These are phyloP conservation scores for Gobionotothen gibberifrons DNA, from an alignment of 2,797 vertebrate genomes.

Conservation along the genomic window DNA sequence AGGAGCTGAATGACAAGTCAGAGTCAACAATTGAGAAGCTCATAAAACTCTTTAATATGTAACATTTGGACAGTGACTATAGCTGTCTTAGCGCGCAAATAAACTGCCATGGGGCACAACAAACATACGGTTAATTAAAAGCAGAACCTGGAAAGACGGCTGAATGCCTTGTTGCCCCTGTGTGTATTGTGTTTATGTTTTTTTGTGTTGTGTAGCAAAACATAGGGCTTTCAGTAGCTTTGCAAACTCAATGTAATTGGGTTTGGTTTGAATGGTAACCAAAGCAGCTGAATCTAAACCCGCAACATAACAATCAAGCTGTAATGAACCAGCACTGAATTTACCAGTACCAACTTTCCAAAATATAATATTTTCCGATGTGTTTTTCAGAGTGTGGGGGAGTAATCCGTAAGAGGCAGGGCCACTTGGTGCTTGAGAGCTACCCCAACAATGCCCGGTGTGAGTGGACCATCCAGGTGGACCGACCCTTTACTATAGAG, in stretches of 20 bases:
- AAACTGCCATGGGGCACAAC: conserved; percentile 29
- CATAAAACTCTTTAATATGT: conserved; percentile 29
- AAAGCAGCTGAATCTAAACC: conserved; percentile 16
- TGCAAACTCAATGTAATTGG: conserved; percentile 40
- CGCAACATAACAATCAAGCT: conserved; percentile 33
- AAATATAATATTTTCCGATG: conserved; percentile 12
- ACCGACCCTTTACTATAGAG: conserved; percentile 89
- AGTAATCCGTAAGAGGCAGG: conserved; percentile 88
- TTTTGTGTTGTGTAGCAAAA: conserved; percentile 29
- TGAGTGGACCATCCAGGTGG: conserved; percentile 94
- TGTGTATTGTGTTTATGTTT: conserved; percentile 32
- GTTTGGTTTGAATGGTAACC: conserved; percentile 33
- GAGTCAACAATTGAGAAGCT: conserved; percentile 39
- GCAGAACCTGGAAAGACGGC: conserved; percentile 29
- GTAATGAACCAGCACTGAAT: conserved; percentile 28
- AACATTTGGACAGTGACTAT: conserved; percentile 39
- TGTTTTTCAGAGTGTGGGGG: conserved; percentile 90
- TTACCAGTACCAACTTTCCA: conserved; percentile 16
- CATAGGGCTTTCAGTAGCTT: conserved; percentile 22
- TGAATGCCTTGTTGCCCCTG: conserved; percentile 13
- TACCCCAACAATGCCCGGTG: conserved; percentile 96
- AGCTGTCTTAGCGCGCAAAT: conserved; percentile 56
- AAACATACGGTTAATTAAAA: conserved; percentile 66
- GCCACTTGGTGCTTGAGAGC: conserved; percentile 94
- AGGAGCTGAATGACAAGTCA: not conserved